These are phyloP conservation scores for Spongia lamella DNA, from an alignment of 37 sponge, comb jelly and placozoan genomes.

Conservation along the genomic window DNA sequence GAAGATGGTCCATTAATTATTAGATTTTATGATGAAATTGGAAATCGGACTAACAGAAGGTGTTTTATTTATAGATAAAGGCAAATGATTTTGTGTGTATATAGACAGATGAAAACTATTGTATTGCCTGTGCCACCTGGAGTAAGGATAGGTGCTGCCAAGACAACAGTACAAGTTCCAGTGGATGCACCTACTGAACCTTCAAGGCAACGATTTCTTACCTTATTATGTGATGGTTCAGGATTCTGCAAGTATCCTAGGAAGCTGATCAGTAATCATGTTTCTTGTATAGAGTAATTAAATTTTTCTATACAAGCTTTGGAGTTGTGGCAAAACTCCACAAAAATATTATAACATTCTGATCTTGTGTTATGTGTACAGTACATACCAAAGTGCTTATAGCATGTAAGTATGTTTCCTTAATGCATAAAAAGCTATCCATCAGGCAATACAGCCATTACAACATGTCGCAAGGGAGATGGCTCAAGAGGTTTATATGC, in stretches of 20 bases:
- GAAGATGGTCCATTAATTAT: constrained; percentile 62
- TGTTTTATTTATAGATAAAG: too few species aligned
- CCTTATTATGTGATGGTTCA: constrained; percentile 73
- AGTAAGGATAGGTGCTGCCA: too few species aligned
- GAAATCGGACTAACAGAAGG: constrained; percentile 20
- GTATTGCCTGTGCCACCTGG: too few species aligned
- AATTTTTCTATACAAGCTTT: neutral
- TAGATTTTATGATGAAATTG: constrained; percentile 61
- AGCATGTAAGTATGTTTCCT: neutral
- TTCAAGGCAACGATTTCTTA: constrained; percentile 19
- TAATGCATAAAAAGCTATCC: constrained; percentile 45
- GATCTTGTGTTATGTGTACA: neutral
- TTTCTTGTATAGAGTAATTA: neutral
- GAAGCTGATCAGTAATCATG: neutral
- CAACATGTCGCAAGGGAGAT: constrained; percentile 40
- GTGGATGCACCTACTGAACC: too few species aligned
- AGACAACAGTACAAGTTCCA: too few species aligned
- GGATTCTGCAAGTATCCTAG: constrained; percentile 51
- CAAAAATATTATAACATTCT: too few species aligned
- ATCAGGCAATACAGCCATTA: constrained; percentile 73
- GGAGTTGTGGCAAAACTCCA: neutral
- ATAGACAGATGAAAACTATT: too few species aligned
- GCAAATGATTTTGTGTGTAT: too few species aligned
- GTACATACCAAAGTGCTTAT: neutral
- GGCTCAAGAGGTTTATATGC: constrained; percentile 61